phyloP scores from a whole-genome alignment of 1,140 invertebrate species.

The Lucilia cuprina region DNA sequence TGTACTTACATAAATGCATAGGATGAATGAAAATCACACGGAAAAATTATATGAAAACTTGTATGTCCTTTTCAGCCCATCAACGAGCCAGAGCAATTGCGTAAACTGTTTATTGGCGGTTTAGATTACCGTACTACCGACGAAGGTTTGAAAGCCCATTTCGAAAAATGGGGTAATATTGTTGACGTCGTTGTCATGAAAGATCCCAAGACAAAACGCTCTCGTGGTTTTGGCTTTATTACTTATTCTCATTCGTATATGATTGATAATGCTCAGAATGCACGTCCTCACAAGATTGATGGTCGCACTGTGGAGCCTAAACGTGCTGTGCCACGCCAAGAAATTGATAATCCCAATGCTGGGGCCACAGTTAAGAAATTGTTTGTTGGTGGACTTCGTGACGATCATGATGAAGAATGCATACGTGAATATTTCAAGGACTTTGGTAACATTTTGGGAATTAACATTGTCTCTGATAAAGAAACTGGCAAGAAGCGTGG shows the following conservation, averaged over 20 bases:
- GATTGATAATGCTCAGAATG: conserved; percentile 94
- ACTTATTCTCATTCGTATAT: conserved; percentile 90
- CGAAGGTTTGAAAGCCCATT: conserved; percentile 91
- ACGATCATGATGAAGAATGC: conserved; percentile 89
- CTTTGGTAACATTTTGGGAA: conserved; percentile 83
- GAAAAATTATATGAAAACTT: not conserved
- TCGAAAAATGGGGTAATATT: conserved; percentile 96
- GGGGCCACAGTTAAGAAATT: conserved; percentile 95
- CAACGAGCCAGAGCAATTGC: conserved; percentile 87
- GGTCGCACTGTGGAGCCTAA: conserved; percentile 94
- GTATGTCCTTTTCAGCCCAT: conserved; percentile 45
- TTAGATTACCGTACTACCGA: conserved; percentile 97
- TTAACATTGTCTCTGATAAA: conserved; percentile 91
- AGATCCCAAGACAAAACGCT: conserved; percentile 91
- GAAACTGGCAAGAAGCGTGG: conserved; percentile 91
- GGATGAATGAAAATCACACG: not conserved
- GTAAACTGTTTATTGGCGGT: conserved; percentile 98
- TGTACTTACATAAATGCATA: not conserved
- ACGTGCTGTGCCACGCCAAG: conserved; percentile 92
- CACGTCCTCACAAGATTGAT: conserved; percentile 76
- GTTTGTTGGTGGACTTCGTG: conserved; percentile 92
- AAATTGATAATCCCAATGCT: conserved; percentile 88
- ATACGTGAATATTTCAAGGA: conserved; percentile 83
- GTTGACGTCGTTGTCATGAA: conserved; percentile 99
- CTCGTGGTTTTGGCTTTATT: conserved; percentile 96